phyloP scores from a whole-genome alignment of 2,113 vertebrate species.

The Crotalus horridus region DNA sequence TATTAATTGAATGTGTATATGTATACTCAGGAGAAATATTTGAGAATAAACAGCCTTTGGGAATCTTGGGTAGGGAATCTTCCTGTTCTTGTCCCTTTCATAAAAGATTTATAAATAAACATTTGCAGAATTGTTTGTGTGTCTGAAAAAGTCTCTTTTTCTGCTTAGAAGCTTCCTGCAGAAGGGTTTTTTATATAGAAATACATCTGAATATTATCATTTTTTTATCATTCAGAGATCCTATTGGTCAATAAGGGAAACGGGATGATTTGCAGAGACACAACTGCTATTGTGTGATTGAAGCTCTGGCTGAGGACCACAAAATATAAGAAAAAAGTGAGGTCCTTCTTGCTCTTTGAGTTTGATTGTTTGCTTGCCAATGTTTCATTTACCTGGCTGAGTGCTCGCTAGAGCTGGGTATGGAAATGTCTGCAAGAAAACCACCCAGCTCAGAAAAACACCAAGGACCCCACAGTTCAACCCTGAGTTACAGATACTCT shows the following conservation, averaged over 20 bases:
- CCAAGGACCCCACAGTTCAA: not conserved
- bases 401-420: not conserved
- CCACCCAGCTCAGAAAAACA: not conserved
- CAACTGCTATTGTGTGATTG: not conserved
- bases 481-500: not conserved
- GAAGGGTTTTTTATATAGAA: not conserved
- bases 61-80: not conserved
- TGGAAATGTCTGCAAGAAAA: not conserved
- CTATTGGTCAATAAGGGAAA: not conserved
- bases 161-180: not conserved
- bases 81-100: not conserved
- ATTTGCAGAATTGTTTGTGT: not conserved
- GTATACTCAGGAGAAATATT: not conserved
- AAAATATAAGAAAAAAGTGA: not conserved
- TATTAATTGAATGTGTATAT: not conserved
- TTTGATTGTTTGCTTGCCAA: not conserved
- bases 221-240: not conserved
- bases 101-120: not conserved
- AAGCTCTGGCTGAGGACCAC: not conserved
- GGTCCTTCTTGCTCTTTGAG: not conserved
- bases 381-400: not conserved
- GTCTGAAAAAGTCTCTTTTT: not conserved
- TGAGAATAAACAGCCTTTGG: not conserved
- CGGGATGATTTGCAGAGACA: not conserved
- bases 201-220: not conserved